These are phyloP conservation scores for Stegodyphus dumicola DNA, from an alignment of 1,140 invertebrate species.

Conservation along the genomic window DNA sequence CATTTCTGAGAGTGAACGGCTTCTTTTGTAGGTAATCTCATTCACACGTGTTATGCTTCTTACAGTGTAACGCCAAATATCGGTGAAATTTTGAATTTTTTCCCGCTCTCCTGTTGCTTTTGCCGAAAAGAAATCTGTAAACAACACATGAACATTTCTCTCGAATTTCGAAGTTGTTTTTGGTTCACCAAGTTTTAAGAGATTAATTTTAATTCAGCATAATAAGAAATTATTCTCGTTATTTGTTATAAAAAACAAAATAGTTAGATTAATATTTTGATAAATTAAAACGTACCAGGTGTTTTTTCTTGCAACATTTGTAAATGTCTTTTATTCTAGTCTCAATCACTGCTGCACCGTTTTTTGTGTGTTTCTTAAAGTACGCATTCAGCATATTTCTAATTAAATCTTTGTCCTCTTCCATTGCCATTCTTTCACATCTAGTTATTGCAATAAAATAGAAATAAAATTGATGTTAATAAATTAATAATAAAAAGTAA, in stretches of 20 bases:
- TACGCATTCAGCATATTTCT: slow-evolving; percentile 48
- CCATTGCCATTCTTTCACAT: slow-evolving; percentile 44
- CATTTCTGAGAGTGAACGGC: too few species aligned
- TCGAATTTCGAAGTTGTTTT: neutral
- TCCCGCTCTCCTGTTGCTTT: too few species aligned
- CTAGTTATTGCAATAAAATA: neutral
- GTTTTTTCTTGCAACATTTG: slow-evolving; percentile 53
- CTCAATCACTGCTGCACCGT: slow-evolving; percentile 11
- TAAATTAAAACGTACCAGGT: slow-evolving; percentile 36
- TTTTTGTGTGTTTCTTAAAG: slow-evolving; percentile 37
- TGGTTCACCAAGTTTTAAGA: neutral
- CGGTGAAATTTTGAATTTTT: too few species aligned
- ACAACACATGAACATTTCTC: neutral
- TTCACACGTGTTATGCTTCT: too few species aligned
- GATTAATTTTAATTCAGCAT: too few species aligned
- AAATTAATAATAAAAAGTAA: neutral
- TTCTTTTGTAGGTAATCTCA: too few species aligned
- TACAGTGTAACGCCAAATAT: too few species aligned
- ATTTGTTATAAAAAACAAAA: neutral
- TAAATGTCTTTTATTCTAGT: slow-evolving; percentile 57
- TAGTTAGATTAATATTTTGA: neutral
- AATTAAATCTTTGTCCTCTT: slow-evolving; percentile 55
- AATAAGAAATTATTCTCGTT: neutral
- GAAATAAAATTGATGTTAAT: neutral
- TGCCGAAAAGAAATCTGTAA: too few species aligned